phyloP scores from a whole-genome alignment of 2,888 invertebrate species.

The Hemistola chrysoprasaria region DNA sequence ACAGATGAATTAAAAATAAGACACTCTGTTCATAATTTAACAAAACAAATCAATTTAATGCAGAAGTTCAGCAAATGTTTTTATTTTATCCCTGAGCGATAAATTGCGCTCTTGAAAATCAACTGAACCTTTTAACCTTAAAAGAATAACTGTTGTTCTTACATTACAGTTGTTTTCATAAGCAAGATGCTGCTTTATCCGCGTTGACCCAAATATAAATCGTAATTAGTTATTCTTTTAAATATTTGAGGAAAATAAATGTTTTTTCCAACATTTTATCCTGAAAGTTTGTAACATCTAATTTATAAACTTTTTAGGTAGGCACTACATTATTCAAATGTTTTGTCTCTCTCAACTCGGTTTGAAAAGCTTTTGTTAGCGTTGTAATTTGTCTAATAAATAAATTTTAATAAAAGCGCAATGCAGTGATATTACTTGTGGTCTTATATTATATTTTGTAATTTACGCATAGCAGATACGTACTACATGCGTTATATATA shows the following conservation, averaged over 20 bases:
- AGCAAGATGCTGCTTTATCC: conserved; percentile 39
- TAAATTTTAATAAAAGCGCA: too few relatives aligned
- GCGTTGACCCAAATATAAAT: conserved; percentile 50
- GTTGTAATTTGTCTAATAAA: too few relatives aligned
- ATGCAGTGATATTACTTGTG: too few relatives aligned
- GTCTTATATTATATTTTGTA: too few relatives aligned
- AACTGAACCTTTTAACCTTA: conserved; percentile 33
- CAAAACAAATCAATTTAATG: too few relatives aligned
- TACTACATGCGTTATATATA: too few relatives aligned
- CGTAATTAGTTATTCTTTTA: conserved; percentile 38
- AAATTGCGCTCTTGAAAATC: conserved; percentile 14
- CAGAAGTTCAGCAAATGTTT: too few relatives aligned
- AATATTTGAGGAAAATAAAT: conserved; percentile 14
- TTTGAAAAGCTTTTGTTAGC: too few relatives aligned
- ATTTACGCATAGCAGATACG: too few relatives aligned
- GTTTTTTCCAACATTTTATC: not conserved
- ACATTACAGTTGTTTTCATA: conserved; percentile 35
- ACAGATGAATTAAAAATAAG: too few relatives aligned
- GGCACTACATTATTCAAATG: not conserved
- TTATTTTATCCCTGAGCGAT: not conserved
- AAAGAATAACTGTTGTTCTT: conserved; percentile 39
- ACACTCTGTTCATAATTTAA: too few relatives aligned
- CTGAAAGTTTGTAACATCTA: conserved; percentile 1
- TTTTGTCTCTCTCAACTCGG: not conserved
- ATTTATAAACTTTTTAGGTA: not conserved